These are phyloP conservation scores for Cyclopterus lumpus DNA, from an alignment of 2,797 vertebrate genomes.

Conservation along the genomic window DNA sequence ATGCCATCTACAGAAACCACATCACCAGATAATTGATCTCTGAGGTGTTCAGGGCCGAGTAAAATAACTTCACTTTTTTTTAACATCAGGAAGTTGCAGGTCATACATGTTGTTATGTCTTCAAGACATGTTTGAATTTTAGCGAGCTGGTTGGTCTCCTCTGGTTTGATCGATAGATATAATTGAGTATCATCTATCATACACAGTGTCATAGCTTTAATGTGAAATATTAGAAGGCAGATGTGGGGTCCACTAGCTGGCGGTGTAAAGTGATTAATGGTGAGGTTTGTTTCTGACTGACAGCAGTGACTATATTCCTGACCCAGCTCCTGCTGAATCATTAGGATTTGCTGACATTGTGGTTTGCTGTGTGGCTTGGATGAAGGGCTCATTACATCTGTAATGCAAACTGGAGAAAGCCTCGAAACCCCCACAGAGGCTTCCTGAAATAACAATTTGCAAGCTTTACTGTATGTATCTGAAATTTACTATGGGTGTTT, in stretches of 20 bases:
- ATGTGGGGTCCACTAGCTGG: background rate
- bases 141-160: too few relatives aligned
- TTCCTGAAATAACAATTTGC: background rate
- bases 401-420: constrained; percentile 63
- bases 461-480: background rate
- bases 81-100: too few relatives aligned
- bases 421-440: constrained; percentile 20
- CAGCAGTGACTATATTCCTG: constrained; percentile 5
- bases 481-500: background rate
- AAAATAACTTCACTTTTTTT: too few relatives aligned
- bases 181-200: too few relatives aligned
- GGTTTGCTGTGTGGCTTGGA: constrained; percentile 71
- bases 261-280: constrained; percentile 12
- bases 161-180: too few relatives aligned
- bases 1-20: too few relatives aligned
- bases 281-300: constrained; percentile 23
- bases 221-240: background rate
- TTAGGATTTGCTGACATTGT: constrained; percentile 64
- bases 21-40: too few relatives aligned
- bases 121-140: too few relatives aligned
- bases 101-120: too few relatives aligned
- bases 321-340: constrained; percentile 23
- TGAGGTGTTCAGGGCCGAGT: too few relatives aligned
- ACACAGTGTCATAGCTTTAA: too few relatives aligned
- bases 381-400: constrained; percentile 70